Percentiles rank a stretch among this genome's conserved stretches.
Conservation (phyloP, 2,113 vertebrate genomes). For the Struthio camelus region DNA sequence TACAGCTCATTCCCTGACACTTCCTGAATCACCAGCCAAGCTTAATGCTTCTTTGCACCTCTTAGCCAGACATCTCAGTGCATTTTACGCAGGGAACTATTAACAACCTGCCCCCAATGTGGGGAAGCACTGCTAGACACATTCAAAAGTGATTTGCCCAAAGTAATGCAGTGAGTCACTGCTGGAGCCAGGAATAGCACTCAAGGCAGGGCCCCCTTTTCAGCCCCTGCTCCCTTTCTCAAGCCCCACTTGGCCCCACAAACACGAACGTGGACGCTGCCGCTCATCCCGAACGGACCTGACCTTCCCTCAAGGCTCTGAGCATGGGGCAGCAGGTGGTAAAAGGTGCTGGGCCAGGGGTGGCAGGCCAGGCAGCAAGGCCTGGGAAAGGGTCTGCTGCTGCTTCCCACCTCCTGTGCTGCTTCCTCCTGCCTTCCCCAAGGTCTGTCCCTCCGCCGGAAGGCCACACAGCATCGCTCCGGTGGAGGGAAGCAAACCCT, state of each 20-base stretch:
- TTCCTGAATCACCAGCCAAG: background rate
- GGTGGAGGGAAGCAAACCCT: no score
- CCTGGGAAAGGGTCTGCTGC: background rate
- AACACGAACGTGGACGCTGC: rapidly evolving
- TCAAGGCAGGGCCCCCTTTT: background rate
- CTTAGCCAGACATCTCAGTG: background rate
- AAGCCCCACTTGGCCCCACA: rapidly evolving
- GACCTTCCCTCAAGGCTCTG: background rate
- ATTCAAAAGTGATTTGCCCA: background rate
- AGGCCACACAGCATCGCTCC: no score
- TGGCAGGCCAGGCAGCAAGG: no score
- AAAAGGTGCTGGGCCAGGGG: background rate
- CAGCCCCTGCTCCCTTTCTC: rapidly evolving
- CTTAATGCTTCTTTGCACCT: background rate
- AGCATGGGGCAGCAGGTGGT: no score
- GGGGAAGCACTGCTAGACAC: background rate
- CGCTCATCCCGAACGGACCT: background rate
- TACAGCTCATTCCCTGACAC: background rate
- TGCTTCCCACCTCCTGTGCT: background rate
- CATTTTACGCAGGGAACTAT: background rate
- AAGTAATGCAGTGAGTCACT: background rate
- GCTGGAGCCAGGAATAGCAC: constrained; percentile 7
- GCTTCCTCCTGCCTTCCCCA: background rate
- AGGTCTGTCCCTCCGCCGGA: no score
- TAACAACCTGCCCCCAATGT: background rate